phyloP scores from a whole-genome alignment of 2,888 invertebrate genomes.

The Myopa testacea region DNA sequence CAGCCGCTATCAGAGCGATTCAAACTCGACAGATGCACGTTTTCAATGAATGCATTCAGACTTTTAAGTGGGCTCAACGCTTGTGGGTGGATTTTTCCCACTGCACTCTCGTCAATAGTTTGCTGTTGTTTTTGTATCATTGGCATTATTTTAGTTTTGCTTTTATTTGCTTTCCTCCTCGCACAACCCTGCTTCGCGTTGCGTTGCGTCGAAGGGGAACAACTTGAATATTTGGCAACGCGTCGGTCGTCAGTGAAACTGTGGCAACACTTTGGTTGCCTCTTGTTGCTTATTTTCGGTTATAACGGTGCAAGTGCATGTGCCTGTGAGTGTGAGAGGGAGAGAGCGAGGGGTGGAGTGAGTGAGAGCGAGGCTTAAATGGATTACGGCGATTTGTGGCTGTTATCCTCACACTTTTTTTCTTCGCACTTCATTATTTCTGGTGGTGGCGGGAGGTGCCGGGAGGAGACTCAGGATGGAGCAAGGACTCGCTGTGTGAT shows the following conservation, averaged over 20 bases:
- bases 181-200: background rate
- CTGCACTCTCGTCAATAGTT: constrained; percentile 16
- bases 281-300: background rate
- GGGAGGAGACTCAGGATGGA: background rate
- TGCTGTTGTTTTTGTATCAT: background rate
- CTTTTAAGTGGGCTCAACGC: constrained; percentile 18
- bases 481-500: background rate
- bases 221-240: constrained; percentile 31
- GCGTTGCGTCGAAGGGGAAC: background rate
- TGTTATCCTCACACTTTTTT: constrained; percentile 61
- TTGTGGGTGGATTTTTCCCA: constrained; percentile 22
- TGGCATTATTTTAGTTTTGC: background rate
- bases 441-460: background rate
- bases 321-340: background rate
- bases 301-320: background rate
- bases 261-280: constrained; percentile 2
- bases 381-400: constrained; percentile 64
- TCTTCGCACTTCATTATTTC: constrained; percentile 47
- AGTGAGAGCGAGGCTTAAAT: constrained; percentile 50
- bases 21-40: background rate
- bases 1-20: background rate
- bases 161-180: background rate
- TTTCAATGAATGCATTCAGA: constrained; percentile 3
- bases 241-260: background rate
- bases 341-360: background rate